Percentiles rank a stretch among this genome's conserved stretches.
Conservation (phyloP, 1,140 invertebrate species). For the Archivesica marissinica region DNA sequence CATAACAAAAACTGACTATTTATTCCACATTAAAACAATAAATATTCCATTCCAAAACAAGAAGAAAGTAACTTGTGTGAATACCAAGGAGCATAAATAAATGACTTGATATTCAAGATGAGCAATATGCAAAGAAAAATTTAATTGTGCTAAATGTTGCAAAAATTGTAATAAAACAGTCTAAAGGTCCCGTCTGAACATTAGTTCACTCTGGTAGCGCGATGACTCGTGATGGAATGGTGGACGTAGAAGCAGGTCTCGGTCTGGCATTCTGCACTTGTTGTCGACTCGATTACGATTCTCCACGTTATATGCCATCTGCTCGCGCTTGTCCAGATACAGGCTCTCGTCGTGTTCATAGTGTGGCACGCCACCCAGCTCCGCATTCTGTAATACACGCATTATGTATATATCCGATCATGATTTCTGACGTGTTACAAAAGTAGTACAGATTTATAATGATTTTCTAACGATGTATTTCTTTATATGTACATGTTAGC, state of each 20-base stretch:
- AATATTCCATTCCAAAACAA: no score
- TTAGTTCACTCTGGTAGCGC: slow-evolving; percentile 81
- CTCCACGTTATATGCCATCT: slow-evolving; percentile 83
- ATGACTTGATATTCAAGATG: background rate
- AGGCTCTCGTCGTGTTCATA: slow-evolving; percentile 84
- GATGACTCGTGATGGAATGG: slow-evolving; percentile 81
- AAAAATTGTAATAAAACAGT: background rate
- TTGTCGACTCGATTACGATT: slow-evolving; percentile 78
- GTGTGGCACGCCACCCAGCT: slow-evolving; percentile 79
- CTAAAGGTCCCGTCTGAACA: slow-evolving; percentile 74
- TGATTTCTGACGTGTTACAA: no score
- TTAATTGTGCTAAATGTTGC: background rate
- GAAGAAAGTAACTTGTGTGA: background rate
- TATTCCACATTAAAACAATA: background rate
- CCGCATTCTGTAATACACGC: slow-evolving; percentile 82
- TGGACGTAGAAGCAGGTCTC: slow-evolving; percentile 77
- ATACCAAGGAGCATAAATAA: background rate
- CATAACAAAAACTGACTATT: slow-evolving; percentile 10
- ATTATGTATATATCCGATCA: no score
- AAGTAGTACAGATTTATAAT: no score
- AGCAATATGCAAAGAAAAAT: background rate
- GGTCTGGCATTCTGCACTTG: slow-evolving; percentile 75
- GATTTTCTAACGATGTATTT: no score
- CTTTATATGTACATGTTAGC: no score
- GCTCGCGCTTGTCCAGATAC: slow-evolving; percentile 83